These are phyloP conservation scores for Temnothorax nylanderi DNA, from an alignment of 1,140 invertebrate species.

Conservation along the genomic window DNA sequence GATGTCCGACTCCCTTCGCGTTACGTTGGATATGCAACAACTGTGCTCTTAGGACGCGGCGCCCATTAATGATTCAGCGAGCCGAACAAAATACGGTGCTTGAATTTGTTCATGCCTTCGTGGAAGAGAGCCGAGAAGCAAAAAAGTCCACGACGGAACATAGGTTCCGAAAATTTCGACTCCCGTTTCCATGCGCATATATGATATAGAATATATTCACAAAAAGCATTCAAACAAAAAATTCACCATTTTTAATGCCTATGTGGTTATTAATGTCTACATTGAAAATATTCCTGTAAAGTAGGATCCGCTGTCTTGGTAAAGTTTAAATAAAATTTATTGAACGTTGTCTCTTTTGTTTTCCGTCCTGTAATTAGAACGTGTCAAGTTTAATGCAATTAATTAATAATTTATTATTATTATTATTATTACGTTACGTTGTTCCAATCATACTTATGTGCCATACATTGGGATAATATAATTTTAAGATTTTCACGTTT, in stretches of 20 bases:
- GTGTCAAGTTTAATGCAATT: background rate
- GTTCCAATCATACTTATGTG: background rate
- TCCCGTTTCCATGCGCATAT: background rate
- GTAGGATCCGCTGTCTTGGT: background rate
- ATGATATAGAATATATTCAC: background rate
- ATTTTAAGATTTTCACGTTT: background rate
- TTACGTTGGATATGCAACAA: conserved; percentile 70
- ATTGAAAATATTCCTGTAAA: background rate
- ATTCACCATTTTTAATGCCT: background rate
- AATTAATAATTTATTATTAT: background rate
- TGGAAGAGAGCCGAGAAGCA: background rate
- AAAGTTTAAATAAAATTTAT: background rate
- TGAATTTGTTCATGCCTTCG: conserved; percentile 62
- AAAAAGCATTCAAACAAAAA: background rate
- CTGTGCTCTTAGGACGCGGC: conserved; percentile 67
- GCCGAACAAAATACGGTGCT: conserved; percentile 70
- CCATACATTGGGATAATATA: background rate
- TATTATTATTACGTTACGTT: background rate
- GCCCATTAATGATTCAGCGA: conserved; percentile 73
- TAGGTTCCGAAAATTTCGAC: conserved; percentile 25
- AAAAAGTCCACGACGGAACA: background rate
- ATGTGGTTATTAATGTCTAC: background rate
- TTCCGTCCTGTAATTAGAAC: background rate
- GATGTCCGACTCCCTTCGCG: conserved; percentile 69
- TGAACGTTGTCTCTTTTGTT: background rate